Evolutionary conservation across 2,888 invertebrate species (phyloP), one percentile per base, ranked within the genome.

Genomic region (Altica lythri): DNA sequence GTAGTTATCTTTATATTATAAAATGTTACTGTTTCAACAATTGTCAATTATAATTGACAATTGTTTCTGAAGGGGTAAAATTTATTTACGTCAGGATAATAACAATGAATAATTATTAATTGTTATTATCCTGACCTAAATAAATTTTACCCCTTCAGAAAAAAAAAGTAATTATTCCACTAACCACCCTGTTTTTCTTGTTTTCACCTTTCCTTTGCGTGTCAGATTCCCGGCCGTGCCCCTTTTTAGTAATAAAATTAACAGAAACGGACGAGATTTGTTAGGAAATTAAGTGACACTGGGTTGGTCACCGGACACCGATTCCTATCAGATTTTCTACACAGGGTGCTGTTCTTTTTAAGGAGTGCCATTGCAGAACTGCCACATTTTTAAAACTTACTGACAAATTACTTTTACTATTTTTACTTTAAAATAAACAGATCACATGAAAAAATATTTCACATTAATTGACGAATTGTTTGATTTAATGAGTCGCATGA

Each of bases 221-320:
- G 58, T 19, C 34, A 38, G 19, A n/a, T 53, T 48, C 42, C 56
- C 53, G n/a, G 53, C 63, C 61, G 32, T 55, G 43, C 55, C 55
- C 54, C 42, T 53, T 16, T 49, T 48, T 40, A 30, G 50, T 57
- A 55, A 63, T 61, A 59, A 61, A 63, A 63, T 58, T 63, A 59
- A 54, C 47, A 57, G 58, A 61, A 63, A 57, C 56, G 53, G 57
- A 56, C 61, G 52, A 56, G 50, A 59, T 57, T 59, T 48, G 55
- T 56, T 55, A 34, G 32, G 46, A 55, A 42, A 55, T 47, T 40
- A 48, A 30, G 40, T 40, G 49, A 49, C 49, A 42, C 40, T 49
- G 49, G 49, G 49, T 17, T 40, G 30, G 40, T 18, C 49, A 12
- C 1, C 27, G 37, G 22, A 19, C 27, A 27, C 16, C 16, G n/a